Base-by-base conservation (phyloP, 2,113 vertebrate species). In the Anoura caudifer region DNA sequence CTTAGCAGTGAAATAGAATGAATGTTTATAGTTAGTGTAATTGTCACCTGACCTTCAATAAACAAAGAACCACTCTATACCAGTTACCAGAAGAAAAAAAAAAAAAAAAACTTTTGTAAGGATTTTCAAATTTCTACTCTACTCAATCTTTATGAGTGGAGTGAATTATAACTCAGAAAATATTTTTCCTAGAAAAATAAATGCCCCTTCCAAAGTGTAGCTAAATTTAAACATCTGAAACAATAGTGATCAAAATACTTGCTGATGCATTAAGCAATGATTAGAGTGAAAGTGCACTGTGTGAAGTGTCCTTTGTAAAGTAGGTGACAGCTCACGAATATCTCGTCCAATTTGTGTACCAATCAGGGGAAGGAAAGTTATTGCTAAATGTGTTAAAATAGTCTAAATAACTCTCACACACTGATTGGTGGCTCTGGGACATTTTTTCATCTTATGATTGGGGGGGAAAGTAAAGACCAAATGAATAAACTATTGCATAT, bases 31-130 rank as follows among this genome's bases (percentile, higher is more conserved):
- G 31, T 73, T 97, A 36, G 28, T 95, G 70, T 87, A 96, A 97
- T 96, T 95, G 83, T 97, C 97, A 98, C 90, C 94, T 95, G 77
- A 97, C 92, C 87, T 97, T 98, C 87, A 97, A 96, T 97, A 97
- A 97, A 97, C 33, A 20, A 96, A 70, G 63, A 81, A 4, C 41
- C 65, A 56, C 24, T 95, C 56, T 70, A 38, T 54, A 20, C 15
- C 24, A 73, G 9, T 75, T 47, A 79, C 17, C 90, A 77, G 61
- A 92, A n/a, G n/a, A 77, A 31, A 19, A 38, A 59, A 54, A 33
- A 87, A 20, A 69, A 88, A 95, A 45, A 59, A 61, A 94, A 52
- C 0, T 81, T 61, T 13, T 69, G 0, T 47, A 95, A 91, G 90
- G 56, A 43, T 0, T 45, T 50, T 76, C 54, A 86, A 72, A 86